phyloP scores from a whole-genome alignment of 2,888 invertebrate species.

The Ennomos quercinarius region DNA sequence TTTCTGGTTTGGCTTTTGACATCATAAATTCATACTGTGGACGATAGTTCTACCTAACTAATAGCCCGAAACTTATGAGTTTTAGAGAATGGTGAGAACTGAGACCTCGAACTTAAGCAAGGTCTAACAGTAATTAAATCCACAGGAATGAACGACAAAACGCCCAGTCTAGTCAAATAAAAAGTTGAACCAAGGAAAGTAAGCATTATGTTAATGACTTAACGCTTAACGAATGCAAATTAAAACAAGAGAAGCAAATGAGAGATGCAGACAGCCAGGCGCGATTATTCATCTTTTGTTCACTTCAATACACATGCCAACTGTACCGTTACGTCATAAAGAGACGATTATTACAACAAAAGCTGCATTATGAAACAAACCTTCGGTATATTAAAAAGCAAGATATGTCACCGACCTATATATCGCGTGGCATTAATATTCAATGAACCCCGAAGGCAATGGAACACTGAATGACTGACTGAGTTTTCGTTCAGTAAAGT shows the following conservation, averaged over 20 bases:
- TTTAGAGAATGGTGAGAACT: no score
- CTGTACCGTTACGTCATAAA: slow-evolving; percentile 25
- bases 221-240: no score
- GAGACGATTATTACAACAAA: slow-evolving; percentile 22
- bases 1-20: no score
- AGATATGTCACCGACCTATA: slow-evolving; percentile 2
- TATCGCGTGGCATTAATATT: background rate
- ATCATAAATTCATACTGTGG: no score
- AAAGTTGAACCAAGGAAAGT: no score
- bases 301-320: slow-evolving; percentile 21
- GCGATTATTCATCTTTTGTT: slow-evolving; percentile 27
- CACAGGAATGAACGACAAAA: background rate
- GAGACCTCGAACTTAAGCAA: no score
- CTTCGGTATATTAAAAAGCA: slow-evolving; percentile 6
- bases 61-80: no score
- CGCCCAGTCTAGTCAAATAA: no score
- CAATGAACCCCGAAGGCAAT: background rate
- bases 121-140: background rate
- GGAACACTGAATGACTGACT: background rate
- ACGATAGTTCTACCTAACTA: no score
- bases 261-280: slow-evolving; percentile 9
- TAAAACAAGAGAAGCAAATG: no score
- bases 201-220: no score
- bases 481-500: background rate
- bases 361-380: slow-evolving; percentile 11